Evolutionary conservation across 2,113 vertebrate genomes (phyloP).

Genomic region (Tiliqua scincoides): DNA sequence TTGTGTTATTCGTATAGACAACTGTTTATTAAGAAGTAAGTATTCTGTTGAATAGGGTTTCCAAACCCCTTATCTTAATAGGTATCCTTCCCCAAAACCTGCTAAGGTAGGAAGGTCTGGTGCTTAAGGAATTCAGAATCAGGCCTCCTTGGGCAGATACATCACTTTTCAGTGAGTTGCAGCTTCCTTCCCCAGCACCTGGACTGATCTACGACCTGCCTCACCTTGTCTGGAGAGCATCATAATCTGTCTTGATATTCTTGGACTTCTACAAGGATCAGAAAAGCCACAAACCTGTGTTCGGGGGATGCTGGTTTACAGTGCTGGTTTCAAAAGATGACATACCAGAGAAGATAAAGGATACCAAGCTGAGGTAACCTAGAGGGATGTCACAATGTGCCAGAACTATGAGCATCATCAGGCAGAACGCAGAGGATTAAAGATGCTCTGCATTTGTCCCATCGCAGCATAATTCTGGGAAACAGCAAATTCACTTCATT

Average conservation of each 20-base stretch:
- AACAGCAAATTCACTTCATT: too few species aligned
- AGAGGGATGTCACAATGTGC: too few species aligned
- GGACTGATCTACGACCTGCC: not conserved
- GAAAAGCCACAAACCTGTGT: not conserved
- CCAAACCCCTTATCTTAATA: not conserved
- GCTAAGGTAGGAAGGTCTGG: accelerated
- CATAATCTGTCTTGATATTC: not conserved
- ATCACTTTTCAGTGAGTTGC: not conserved
- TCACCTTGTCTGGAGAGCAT: not conserved
- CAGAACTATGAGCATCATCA: not conserved
- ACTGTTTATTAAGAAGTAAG: accelerated
- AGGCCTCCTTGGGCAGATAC: not conserved
- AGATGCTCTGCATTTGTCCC: not conserved
- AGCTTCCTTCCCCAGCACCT: not conserved
- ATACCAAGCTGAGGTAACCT: not conserved
- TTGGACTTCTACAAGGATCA: not conserved
- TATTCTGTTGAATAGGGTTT: not conserved
- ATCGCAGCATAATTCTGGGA: too few species aligned
- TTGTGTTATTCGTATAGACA: accelerated
- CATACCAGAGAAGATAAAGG: not conserved
- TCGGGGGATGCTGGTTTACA: not conserved
- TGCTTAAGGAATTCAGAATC: not conserved
- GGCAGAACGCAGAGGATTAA: not conserved
- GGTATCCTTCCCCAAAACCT: not conserved
- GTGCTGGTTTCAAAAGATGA: not conserved